Conservation (phyloP, 64 coral and sea anemone genomes). For the Pocillopora verrucosa region DNA sequence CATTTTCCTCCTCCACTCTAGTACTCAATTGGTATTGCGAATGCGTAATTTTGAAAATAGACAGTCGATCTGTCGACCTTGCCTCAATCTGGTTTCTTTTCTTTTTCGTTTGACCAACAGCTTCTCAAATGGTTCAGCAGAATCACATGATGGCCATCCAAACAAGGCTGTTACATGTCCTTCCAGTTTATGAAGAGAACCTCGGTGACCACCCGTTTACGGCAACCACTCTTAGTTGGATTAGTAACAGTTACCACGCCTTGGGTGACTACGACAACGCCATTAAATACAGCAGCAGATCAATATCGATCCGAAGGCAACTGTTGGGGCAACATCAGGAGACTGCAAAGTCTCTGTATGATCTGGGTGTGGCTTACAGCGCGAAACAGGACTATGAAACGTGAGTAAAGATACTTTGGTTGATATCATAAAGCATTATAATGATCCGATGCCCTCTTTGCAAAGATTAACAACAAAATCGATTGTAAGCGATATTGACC, state of each 20-base stretch:
- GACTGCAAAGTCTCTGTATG: constrained; percentile 29
- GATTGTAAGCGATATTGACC: too few species aligned
- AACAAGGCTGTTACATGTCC: neutral
- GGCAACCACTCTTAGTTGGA: constrained; percentile 26
- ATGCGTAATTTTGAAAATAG: too few species aligned
- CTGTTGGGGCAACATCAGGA: constrained; percentile 36
- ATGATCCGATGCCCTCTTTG: too few species aligned
- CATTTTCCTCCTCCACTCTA: too few species aligned
- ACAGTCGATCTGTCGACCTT: too few species aligned
- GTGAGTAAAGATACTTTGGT: neutral
- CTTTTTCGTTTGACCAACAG: neutral
- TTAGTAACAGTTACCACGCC: constrained; percentile 32
- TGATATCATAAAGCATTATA: too few species aligned
- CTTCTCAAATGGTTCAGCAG: neutral
- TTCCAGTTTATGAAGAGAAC: constrained; percentile 26
- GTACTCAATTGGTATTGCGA: too few species aligned
- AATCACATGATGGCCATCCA: neutral
- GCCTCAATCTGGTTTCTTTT: neutral
- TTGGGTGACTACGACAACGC: constrained; percentile 37
- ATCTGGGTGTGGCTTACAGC: constrained; percentile 5
- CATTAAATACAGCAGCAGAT: constrained; percentile 9
- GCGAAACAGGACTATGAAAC: neutral
- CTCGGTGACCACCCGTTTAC: constrained; percentile 47
- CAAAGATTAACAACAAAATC: too few species aligned
- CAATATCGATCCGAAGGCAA: constrained; percentile 10